These are phyloP conservation scores for Bucorvus abyssinicus DNA, from an alignment of 2,797 vertebrate species.

Conservation along the genomic window DNA sequence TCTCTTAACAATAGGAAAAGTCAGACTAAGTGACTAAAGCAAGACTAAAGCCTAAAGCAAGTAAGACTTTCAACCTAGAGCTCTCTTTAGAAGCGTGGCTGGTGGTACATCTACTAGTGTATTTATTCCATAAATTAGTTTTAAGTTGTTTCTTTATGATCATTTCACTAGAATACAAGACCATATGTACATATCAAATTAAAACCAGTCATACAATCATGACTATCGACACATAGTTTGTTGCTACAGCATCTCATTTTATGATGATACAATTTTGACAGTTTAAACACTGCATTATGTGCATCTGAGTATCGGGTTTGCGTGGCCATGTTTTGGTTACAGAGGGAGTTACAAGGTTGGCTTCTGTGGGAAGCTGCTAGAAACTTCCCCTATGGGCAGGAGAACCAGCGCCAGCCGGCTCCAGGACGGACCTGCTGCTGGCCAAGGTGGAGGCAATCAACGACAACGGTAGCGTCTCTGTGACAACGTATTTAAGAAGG, in stretches of 20 bases:
- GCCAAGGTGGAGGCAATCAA: background rate
- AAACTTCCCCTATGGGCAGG: fast-evolving
- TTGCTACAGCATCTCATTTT: background rate
- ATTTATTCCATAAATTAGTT: background rate
- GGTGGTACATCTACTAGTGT: background rate
- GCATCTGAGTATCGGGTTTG: background rate
- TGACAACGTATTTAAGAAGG: background rate
- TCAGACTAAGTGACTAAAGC: background rate
- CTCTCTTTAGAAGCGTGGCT: background rate
- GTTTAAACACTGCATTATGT: background rate
- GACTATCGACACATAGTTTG: background rate
- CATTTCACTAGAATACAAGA: background rate
- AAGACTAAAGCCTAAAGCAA: background rate
- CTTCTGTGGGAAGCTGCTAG: background rate
- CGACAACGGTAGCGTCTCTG: fast-evolving
- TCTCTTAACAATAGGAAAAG: background rate
- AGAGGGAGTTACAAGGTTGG: background rate
- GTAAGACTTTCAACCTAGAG: background rate
- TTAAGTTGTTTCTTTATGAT: background rate
- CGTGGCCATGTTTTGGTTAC: background rate
- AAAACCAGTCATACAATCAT: background rate
- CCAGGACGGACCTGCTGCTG: background rate
- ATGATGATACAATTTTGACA: background rate
- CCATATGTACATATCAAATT: background rate
- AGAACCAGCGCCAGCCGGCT: background rate